Conservation (phyloP, 2,797 vertebrate genomes). For the Phalloptychus januarius region DNA sequence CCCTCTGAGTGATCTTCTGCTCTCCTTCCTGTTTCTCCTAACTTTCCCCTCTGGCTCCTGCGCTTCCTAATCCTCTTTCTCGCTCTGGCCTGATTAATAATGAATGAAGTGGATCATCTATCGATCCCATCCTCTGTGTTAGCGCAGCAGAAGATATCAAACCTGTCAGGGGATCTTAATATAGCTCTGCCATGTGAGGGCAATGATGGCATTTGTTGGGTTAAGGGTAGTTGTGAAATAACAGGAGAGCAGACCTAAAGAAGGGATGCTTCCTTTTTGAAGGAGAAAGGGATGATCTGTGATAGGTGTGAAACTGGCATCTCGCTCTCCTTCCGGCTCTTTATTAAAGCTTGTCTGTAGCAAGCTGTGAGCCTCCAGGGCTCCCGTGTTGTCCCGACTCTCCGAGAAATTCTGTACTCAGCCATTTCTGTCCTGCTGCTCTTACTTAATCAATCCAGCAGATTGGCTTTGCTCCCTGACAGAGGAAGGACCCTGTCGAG, state of each 20-base stretch:
- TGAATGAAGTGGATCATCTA: conserved; percentile 81
- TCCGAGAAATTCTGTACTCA: conserved; percentile 68
- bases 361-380: conserved; percentile 45
- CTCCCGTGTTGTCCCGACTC: conserved; percentile 43
- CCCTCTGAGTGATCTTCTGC: conserved; percentile 59
- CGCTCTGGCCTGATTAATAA: conserved; percentile 77
- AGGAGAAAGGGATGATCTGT: conserved; percentile 66
- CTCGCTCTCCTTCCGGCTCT: conserved; percentile 47
- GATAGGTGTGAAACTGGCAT: conserved; percentile 57
- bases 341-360: conserved; percentile 42
- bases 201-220: conserved; percentile 41
- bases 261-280: conserved; percentile 37
- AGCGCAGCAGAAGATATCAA: conserved; percentile 79
- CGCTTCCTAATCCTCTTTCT: conserved; percentile 63
- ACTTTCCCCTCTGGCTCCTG: conserved; percentile 58
- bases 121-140: conserved; percentile 78
- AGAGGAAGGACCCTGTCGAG: conserved; percentile 74
- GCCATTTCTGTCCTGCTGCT: conserved; percentile 74
- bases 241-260: conserved; percentile 43
- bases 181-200: conserved; percentile 56
- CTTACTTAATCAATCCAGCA: conserved; percentile 77
- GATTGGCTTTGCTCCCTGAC: conserved; percentile 79
- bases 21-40: conserved; percentile 57
- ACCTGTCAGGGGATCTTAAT: conserved; percentile 74
- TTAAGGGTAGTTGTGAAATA: conserved; percentile 39